These are phyloP conservation scores for Anthonomus grandis DNA, from an alignment of 1,140 invertebrate genomes.

Conservation along the genomic window DNA sequence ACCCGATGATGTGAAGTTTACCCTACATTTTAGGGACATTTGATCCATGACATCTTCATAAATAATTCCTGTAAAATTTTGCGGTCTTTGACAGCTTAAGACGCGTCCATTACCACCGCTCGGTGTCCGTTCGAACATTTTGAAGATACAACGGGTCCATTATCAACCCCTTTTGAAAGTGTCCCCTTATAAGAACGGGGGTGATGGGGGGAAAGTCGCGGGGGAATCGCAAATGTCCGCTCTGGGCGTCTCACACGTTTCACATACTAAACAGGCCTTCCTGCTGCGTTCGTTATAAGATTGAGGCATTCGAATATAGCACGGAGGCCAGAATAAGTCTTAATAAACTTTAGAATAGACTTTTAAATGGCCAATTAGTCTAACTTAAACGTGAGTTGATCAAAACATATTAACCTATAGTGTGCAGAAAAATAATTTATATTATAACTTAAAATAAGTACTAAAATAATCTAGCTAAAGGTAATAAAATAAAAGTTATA, in stretches of 20 bases:
- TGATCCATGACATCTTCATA: constrained; percentile 1
- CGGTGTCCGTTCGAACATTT: constrained; percentile 25
- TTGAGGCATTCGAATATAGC: too few species aligned
- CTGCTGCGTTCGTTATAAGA: too few species aligned
- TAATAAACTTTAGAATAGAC: too few species aligned
- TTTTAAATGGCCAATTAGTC: too few species aligned
- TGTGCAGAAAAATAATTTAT: too few species aligned
- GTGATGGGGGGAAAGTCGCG: constrained; percentile 22
- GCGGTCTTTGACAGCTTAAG: constrained; percentile 21
- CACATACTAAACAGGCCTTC: constrained; percentile 47
- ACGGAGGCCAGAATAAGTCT: too few species aligned
- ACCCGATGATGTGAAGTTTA: neutral
- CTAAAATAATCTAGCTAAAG: too few species aligned
- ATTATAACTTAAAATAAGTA: too few species aligned
- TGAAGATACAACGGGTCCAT: constrained; percentile 47
- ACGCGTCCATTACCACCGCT: constrained; percentile 29
- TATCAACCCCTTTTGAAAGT: constrained; percentile 44
- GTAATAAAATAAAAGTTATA: too few species aligned
- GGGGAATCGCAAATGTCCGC: constrained; percentile 44
- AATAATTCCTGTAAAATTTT: constrained; percentile 23
- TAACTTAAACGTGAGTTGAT: too few species aligned
- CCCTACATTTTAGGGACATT: too few species aligned
- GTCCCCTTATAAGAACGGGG: constrained; percentile 11
- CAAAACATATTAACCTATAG: too few species aligned
- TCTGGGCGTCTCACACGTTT: constrained; percentile 47